Percentiles rank a stretch among this genome's conserved stretches.
Evolutionary conservation across 1,140 invertebrate species (phyloP).

Genomic region (Grapholita molesta): DNA sequence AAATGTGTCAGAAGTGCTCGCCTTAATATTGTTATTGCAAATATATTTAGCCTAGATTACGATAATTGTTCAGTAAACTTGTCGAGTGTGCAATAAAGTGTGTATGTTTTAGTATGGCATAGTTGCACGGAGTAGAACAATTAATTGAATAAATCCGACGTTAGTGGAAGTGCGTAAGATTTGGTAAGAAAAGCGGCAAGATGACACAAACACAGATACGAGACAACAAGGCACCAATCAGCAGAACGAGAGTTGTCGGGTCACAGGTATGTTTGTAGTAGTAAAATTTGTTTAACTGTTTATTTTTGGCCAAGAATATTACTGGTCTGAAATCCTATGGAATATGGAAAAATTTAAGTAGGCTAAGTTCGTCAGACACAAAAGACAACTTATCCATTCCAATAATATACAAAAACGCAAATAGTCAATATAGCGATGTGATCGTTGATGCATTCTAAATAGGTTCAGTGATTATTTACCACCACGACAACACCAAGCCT

Average conservation of each 20-base stretch:
- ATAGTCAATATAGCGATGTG: too few species aligned
- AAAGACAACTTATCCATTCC: too few species aligned
- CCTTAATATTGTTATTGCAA: conserved; percentile 9
- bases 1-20: neutral
- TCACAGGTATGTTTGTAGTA: neutral
- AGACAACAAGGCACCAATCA: neutral
- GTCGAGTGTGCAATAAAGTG: conserved; percentile 1
- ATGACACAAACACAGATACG: conserved; percentile 5
- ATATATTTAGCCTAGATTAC: neutral
- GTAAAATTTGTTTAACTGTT: neutral
- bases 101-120: neutral
- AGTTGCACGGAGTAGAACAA: neutral
- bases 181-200: neutral
- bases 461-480: too few species aligned
- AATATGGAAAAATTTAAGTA: too few species aligned
- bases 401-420: too few species aligned
- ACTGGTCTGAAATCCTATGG: too few species aligned
- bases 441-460: too few species aligned
- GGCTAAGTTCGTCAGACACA: too few species aligned
- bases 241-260: neutral
- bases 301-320: too few species aligned
- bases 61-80: neutral
- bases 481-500: too few species aligned
- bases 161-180: neutral
- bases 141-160: neutral